Conservation (phyloP, 1,140 invertebrate genomes). For the Drosophila nebulosa region DNA sequence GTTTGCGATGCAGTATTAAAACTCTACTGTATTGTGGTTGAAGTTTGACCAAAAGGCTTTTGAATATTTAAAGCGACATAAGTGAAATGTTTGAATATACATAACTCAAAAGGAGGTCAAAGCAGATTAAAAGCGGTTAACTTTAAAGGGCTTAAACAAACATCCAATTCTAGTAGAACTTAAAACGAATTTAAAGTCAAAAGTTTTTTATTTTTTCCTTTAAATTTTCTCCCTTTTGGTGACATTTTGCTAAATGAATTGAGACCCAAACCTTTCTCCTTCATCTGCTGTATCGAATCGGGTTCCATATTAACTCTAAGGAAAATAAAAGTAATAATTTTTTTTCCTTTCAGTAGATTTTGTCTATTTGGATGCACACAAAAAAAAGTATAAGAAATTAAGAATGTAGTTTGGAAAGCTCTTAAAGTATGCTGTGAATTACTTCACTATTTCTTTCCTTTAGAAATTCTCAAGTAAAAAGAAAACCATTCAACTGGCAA, state of each 20-base stretch:
- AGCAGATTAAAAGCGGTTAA: neutral
- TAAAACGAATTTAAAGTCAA: too few relatives aligned
- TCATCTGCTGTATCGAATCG: too few relatives aligned
- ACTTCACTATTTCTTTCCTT: neutral
- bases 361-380: too few relatives aligned
- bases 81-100: neutral
- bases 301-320: too few relatives aligned
- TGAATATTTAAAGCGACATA: neutral
- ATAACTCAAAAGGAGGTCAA: neutral
- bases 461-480: neutral
- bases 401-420: neutral
- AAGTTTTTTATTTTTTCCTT: too few relatives aligned
- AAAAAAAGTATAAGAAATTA: too few relatives aligned
- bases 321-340: too few relatives aligned
- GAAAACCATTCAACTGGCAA: neutral
- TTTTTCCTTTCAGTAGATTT: too few relatives aligned
- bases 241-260: too few relatives aligned
- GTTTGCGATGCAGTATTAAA: constrained; percentile 2
- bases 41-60: neutral
- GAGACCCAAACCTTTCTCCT: too few relatives aligned
- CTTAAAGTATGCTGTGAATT: neutral
- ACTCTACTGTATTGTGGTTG: neutral
- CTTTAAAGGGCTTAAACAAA: neutral
- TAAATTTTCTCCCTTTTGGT: too few relatives aligned
- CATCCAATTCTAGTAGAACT: too few relatives aligned